Conservation (phyloP, 2,113 vertebrate species). For the Kryptolebias marmoratus region DNA sequence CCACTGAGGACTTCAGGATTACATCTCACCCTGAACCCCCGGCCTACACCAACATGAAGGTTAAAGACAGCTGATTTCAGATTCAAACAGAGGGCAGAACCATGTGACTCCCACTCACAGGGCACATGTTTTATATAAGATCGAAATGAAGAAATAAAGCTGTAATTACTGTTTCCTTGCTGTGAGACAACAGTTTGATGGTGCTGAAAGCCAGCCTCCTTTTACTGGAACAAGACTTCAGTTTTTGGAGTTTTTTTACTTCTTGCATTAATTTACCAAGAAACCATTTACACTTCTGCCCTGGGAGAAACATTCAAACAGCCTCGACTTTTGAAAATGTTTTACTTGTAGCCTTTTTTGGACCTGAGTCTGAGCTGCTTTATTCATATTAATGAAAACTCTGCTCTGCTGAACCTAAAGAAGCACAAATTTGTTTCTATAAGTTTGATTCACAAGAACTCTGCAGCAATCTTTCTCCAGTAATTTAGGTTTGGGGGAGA, state of each 20-base stretch:
- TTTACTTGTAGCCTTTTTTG: background rate
- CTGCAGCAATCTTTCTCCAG: too few relatives aligned
- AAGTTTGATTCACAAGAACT: background rate
- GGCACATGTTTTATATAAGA: constrained; percentile 10
- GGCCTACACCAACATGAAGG: constrained; percentile 12
- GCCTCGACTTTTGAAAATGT: background rate
- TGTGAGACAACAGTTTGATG: background rate
- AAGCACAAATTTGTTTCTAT: background rate
- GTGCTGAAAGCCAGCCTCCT: constrained; percentile 20
- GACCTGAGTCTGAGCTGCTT: background rate
- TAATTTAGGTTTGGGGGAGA: too few relatives aligned
- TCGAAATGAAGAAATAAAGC: constrained; percentile 7
- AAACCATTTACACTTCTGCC: background rate
- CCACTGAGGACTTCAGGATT: background rate
- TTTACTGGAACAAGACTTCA: background rate
- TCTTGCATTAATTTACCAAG: background rate
- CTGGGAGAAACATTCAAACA: background rate
- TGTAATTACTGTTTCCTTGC: constrained; percentile 25
- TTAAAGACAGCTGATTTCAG: background rate
- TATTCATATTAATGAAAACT: background rate
- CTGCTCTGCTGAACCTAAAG: background rate
- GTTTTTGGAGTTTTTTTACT: constrained; percentile 14
- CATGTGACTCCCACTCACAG: constrained; percentile 34
- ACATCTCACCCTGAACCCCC: background rate
- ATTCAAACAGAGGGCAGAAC: background rate